A percentile compares a stretch with the other conserved stretches of the same genome.
phyloP scores from a whole-genome alignment of 2,113 vertebrate species.

The Turdus rufiventris region DNA sequence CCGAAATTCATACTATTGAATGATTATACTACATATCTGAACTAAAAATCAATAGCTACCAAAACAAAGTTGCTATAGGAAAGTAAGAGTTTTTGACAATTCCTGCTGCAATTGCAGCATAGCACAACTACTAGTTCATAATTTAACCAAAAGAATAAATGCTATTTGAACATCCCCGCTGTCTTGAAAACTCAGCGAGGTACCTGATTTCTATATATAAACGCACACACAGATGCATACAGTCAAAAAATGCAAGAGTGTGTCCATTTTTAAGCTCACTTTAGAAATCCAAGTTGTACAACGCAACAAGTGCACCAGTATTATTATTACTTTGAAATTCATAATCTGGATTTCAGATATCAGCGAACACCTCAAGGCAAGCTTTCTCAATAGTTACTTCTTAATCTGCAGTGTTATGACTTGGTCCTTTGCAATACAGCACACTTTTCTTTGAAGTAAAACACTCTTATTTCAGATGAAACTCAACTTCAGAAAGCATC shows the following conservation, averaged over 20 bases:
- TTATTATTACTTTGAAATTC: not conserved
- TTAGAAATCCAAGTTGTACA: not conserved
- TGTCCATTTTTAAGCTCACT: not conserved
- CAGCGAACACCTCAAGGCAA: not conserved
- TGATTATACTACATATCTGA: not conserved
- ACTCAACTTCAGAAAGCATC: not conserved
- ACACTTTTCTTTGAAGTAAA: not conserved
- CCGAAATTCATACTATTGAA: not conserved
- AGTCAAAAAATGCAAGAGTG: not conserved
- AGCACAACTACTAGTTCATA: not conserved
- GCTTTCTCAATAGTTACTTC: not conserved
- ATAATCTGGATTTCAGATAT: not conserved
- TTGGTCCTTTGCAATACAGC: not conserved
- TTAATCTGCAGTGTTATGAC: not conserved
- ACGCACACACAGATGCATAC: not conserved
- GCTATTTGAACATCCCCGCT: not conserved
- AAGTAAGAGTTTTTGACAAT: not conserved
- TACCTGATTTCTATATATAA: not conserved
- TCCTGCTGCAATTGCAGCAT: not conserved
- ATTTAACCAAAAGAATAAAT: not conserved
- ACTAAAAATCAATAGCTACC: not conserved
- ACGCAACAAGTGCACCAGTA: not conserved
- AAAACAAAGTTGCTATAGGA: not conserved
- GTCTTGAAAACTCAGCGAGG: not conserved
- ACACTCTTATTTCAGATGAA: not conserved